Base-by-base conservation (phyloP, 2,797 vertebrate genomes). In the Aphelocoma californica region DNA sequence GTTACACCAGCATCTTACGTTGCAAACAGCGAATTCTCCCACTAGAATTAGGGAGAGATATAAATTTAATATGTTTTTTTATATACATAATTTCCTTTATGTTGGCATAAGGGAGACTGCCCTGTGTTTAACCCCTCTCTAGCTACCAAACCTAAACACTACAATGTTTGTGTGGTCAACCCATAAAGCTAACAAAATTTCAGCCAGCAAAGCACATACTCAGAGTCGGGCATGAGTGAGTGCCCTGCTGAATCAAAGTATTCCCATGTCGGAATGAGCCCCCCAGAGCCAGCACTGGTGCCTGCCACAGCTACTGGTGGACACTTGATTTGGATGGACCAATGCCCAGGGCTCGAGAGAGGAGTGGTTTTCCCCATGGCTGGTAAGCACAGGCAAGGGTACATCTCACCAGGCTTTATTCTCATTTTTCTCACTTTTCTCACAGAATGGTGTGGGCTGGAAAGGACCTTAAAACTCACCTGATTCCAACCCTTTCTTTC, bases 201-300 rank as follows among this genome's bases (percentile, higher is more conserved):
- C 36, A 36, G 31, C 58, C 21, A 51, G 53, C 21, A 42, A 74
- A 74, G 36, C 18, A 18, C 25, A 6, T 0, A 7, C 1, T 29
- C 19, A 44, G 62, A 70, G 32, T 15, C 31, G 10, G 15, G 50
- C 32, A 4, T 0, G 14, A 7, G 29, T 8, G 34, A 73, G 32
- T 8, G 34, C 18, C 42, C 32, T 13, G 34, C 9, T 10, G 24
- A 24, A 65, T 20, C 10, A 3, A 31, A 47, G 18, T 11, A 7
- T 45, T 48, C 31, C 78, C 26, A 0, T 1, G 19, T 18, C 0
- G 1, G 25, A 26, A 47, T 5, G 28, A 73, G 15, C 8, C 4
- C 28, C 28, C 15, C 20, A 4, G 23, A 38, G n/a, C 18, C 62
- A 38, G 32, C 24, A 11, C 14, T 1, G 1, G 25, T 10, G 32